Evolutionary conservation across 2,888 invertebrate genomes (phyloP), one percentile per base, ranked within the genome.

Genomic region (Thymelicus acteon): DNA sequence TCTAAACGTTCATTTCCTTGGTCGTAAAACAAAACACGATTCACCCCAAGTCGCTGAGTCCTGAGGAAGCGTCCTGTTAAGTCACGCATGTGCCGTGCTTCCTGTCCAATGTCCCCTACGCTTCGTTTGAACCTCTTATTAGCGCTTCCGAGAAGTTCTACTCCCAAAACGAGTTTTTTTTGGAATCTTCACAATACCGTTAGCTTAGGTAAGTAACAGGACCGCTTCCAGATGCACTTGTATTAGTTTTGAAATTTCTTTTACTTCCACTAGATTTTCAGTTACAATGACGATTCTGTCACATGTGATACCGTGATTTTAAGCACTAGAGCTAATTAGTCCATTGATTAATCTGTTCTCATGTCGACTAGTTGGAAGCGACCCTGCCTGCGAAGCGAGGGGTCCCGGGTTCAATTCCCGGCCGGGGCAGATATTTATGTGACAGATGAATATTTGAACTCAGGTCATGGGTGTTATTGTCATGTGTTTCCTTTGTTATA

Each of bases 1-100:
- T 7, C 19, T 13, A 44, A 60, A 40, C 61, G 48, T 39, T 37
- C 37, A 48, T 48, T 48, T 62, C 62, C 62, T 47, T 48, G 48
- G 19, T 31, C 24, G 54, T 54, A 24, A 62, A 63, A 49, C 37
- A 15, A 6, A 64, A 40, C 15, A 64, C n/a, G 19, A 60, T 15
- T 49, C 68, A 60, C 67, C 67, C 67, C 40, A 37, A 67, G 86
- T 84, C 83, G 24, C 2, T 3, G 54, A 19, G 79, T 81, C 85
- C 82, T 82, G 76, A 92, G 93, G 93, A 92, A 90, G 83, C 82
- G 85, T 82, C 87, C 88, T 88, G 91, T 93, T 93, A 93, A 89
- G 82, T 85, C 82, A 87, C 85, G 89, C 93, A 90, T 84, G 79
- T 80, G 76, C 87, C 93, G 86, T 91, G 80, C 80, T 89, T 93